A percentile compares a stretch with the other conserved stretches of the same genome.
Conservation (phyloP, 2,888 invertebrate genomes). For the Meliscaeva auricollis region DNA sequence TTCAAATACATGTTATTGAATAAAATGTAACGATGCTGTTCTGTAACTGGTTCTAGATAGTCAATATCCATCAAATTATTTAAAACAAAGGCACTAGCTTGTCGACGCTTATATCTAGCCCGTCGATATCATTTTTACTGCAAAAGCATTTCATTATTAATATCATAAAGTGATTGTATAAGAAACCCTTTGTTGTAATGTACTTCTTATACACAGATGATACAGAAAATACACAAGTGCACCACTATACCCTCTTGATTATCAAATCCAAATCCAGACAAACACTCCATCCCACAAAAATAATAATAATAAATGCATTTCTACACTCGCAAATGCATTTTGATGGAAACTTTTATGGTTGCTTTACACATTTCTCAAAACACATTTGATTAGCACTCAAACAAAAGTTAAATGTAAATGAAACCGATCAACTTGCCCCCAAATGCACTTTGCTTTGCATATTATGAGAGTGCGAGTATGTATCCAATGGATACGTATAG, state of each 20-base stretch:
- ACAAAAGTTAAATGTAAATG: slow-evolving; percentile 70
- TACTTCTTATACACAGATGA: too few relatives aligned
- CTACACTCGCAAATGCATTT: slow-evolving; percentile 27
- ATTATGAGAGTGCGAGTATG: background rate
- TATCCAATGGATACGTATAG: slow-evolving; percentile 43
- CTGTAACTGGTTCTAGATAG: too few relatives aligned
- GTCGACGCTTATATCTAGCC: too few relatives aligned
- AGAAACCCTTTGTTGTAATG: too few relatives aligned
- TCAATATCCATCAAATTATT: too few relatives aligned
- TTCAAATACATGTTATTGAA: too few relatives aligned
- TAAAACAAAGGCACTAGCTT: too few relatives aligned
- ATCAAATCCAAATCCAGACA: slow-evolving; percentile 22
- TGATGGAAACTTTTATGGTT: slow-evolving; percentile 67
- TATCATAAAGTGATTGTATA: too few relatives aligned
- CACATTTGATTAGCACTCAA: slow-evolving; percentile 74
- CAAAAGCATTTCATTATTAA: too few relatives aligned
- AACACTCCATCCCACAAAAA: background rate
- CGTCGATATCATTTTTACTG: too few relatives aligned
- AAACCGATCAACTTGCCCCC: slow-evolving; percentile 38
- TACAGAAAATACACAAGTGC: too few relatives aligned
- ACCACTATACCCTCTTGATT: background rate
- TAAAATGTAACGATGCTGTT: too few relatives aligned
- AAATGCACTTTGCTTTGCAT: slow-evolving; percentile 27
- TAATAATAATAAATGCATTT: background rate
- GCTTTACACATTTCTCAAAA: slow-evolving; percentile 49